These are phyloP conservation scores for Sander lucioperca DNA, from an alignment of 2,113 vertebrate species.

Conservation along the genomic window DNA sequence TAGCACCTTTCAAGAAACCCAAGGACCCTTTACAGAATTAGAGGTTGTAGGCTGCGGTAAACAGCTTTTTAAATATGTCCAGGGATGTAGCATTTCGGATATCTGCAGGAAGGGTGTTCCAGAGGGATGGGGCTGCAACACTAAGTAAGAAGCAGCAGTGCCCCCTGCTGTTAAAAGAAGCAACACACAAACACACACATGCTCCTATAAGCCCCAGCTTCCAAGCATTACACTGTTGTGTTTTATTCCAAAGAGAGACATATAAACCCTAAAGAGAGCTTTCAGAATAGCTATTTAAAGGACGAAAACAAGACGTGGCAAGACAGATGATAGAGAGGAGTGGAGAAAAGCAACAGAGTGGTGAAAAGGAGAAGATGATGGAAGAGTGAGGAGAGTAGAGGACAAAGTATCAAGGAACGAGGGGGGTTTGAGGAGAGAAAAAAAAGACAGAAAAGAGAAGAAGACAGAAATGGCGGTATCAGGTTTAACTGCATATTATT, in stretches of 20 bases:
- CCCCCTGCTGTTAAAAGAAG: constrained; percentile 58
- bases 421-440: neutral
- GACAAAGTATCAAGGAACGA: neutral
- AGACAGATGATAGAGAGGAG: neutral
- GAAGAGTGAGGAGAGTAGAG: neutral
- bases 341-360: neutral
- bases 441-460: constrained; percentile 1
- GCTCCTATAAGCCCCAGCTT: neutral
- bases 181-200: neutral
- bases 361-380: neutral
- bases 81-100: no score
- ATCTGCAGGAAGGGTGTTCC: no score
- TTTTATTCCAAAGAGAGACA: constrained; percentile 13
- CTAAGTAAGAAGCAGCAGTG: constrained; percentile 35
- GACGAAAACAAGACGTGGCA: neutral
- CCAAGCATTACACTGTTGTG: constrained; percentile 2
- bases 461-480: constrained; percentile 1
- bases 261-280: neutral
- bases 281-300: neutral
- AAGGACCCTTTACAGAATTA: no score
- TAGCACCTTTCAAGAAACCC: no score
- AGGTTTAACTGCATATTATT: constrained; percentile 23
- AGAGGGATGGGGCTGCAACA: no score
- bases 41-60: no score
- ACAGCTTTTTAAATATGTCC: no score